Evolutionary conservation across 1,140 invertebrate genomes (phyloP).

Genomic region (Popillia japonica): DNA sequence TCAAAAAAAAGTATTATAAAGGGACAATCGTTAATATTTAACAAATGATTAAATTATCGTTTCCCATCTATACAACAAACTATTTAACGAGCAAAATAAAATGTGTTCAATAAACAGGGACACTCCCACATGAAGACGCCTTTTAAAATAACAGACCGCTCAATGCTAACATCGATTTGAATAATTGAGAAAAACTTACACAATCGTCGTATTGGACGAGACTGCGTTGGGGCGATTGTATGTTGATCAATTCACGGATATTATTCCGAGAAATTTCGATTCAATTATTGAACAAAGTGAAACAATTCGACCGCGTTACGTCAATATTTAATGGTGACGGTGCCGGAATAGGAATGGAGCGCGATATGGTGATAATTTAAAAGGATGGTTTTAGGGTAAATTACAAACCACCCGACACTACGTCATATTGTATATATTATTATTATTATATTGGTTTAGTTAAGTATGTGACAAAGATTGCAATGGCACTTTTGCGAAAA

Average conservation of each 20-base stretch:
- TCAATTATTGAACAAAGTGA: conserved; percentile 7
- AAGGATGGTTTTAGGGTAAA: too few species aligned
- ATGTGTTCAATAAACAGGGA: background rate
- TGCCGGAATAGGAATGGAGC: background rate
- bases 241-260: background rate
- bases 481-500: too few species aligned
- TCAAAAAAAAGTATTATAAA: too few species aligned
- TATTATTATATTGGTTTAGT: too few species aligned
- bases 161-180: background rate
- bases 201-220: background rate
- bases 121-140: background rate
- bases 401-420: too few species aligned
- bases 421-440: too few species aligned
- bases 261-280: conserved; percentile 10
- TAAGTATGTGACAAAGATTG: too few species aligned
- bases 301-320: background rate
- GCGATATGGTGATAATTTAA: too few species aligned
- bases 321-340: background rate
- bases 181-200: conserved; percentile 2
- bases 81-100: background rate
- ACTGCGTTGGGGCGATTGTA: background rate
- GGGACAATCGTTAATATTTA: too few species aligned
- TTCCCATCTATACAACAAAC: background rate
- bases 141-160: background rate
- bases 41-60: background rate